phyloP scores from a whole-genome alignment of 2,797 vertebrate species.

The Miichthys miiuy region DNA sequence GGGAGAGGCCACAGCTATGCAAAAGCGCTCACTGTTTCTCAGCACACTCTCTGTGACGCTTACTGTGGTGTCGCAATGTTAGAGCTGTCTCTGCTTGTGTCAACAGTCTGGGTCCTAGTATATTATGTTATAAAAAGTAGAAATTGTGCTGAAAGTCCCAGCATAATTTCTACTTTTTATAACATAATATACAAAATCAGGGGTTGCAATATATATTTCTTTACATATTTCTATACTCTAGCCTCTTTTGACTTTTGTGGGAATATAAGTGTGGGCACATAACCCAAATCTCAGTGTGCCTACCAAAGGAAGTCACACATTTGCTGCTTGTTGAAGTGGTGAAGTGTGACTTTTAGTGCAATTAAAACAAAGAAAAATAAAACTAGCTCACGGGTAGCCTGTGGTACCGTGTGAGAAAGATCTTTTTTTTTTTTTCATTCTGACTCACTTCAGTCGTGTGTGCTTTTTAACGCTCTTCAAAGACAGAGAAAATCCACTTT shows the following conservation, averaged over 20 bases:
- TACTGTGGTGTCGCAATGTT: constrained; percentile 37
- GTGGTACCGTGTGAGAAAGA: constrained; percentile 13
- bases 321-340: constrained; percentile 8
- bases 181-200: constrained; percentile 6
- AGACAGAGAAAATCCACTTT: constrained; percentile 66
- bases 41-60: constrained; percentile 16
- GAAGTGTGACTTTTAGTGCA: background rate
- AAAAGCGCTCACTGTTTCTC: constrained; percentile 19
- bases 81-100: constrained; percentile 23
- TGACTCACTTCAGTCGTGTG: constrained; percentile 15
- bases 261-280: background rate
- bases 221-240: background rate
- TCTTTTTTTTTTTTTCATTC: background rate
- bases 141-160: background rate
- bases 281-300: background rate
- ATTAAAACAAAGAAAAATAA: constrained; percentile 19
- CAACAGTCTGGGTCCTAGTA: constrained; percentile 33
- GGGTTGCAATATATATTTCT: background rate
- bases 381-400: constrained; percentile 1
- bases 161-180: background rate
- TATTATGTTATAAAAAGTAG: background rate
- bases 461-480: constrained; percentile 62
- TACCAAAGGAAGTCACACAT: background rate
- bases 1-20: constrained; percentile 39
- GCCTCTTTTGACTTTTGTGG: background rate